phyloP scores from a whole-genome alignment of 92 coral and sea anemone species.

The Blastomussa wellsi region DNA sequence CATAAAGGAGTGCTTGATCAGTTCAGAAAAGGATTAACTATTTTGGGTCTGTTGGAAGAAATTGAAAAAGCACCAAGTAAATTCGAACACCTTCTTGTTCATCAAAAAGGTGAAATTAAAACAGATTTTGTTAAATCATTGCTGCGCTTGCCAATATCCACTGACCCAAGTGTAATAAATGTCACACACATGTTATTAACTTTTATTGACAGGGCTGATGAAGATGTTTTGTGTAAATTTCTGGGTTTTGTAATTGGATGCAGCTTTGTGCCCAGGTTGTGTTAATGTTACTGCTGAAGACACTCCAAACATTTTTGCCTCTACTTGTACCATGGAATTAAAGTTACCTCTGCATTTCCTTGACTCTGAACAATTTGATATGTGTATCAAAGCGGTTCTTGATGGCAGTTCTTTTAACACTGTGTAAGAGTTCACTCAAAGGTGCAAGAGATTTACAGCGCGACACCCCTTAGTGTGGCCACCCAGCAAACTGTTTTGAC shows the following conservation, averaged over 20 bases:
- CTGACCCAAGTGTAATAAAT: slow-evolving; percentile 31
- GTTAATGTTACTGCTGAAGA: slow-evolving; percentile 32
- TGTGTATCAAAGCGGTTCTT: too few relatives aligned
- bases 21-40: slow-evolving; percentile 48
- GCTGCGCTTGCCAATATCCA: slow-evolving; percentile 45
- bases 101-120: slow-evolving; percentile 25
- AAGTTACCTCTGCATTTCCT: too few relatives aligned
- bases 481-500: too few relatives aligned
- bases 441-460: too few relatives aligned
- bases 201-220: slow-evolving; percentile 35
- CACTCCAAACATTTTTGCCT: slow-evolving; percentile 35
- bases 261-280: slow-evolving; percentile 49
- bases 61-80: slow-evolving; percentile 49
- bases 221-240: slow-evolving; percentile 37
- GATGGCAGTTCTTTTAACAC: too few relatives aligned
- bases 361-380: too few relatives aligned
- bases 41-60: slow-evolving; percentile 42
- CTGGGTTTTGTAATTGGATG: slow-evolving; percentile 51
- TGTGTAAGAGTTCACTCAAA: too few relatives aligned
- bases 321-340: slow-evolving; percentile 22
- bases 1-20: slow-evolving; percentile 55
- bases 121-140: too few relatives aligned
- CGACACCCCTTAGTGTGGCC: too few relatives aligned
- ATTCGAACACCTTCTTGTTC: slow-evolving; percentile 40
- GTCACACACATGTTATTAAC: slow-evolving; percentile 28